phyloP scores from a whole-genome alignment of 2,888 invertebrate species.

The Patella caerulea region DNA sequence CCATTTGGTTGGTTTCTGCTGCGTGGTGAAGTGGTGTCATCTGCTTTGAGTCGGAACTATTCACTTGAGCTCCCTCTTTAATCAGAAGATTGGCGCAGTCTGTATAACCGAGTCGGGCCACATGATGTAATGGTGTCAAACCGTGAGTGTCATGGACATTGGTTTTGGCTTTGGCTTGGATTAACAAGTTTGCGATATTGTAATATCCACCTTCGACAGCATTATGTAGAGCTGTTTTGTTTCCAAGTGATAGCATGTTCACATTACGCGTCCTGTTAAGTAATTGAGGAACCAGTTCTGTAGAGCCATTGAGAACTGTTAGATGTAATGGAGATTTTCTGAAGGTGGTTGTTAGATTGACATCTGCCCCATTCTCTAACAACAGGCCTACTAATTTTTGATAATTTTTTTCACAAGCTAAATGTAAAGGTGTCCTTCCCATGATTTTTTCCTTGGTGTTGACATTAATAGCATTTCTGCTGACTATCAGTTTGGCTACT shows the following conservation, averaged over 20 bases:
- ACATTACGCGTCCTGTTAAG: slow-evolving; percentile 51
- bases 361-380: slow-evolving; percentile 58
- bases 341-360: slow-evolving; percentile 58
- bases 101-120: slow-evolving; percentile 41
- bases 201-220: slow-evolving; percentile 49
- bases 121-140: slow-evolving; percentile 55
- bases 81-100: slow-evolving; percentile 48
- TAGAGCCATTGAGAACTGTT: slow-evolving; percentile 44
- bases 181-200: slow-evolving; percentile 44
- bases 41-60: slow-evolving; percentile 51
- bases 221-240: slow-evolving; percentile 56
- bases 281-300: slow-evolving; percentile 48
- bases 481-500: slow-evolving; percentile 51
- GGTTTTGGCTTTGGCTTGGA: slow-evolving; percentile 52
- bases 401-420: slow-evolving; percentile 54
- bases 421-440: slow-evolving; percentile 59
- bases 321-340: slow-evolving; percentile 60
- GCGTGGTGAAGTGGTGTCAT: slow-evolving; percentile 58
- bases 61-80: slow-evolving; percentile 49
- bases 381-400: slow-evolving; percentile 49
- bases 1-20: slow-evolving; percentile 38
- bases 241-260: slow-evolving; percentile 53
- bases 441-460: slow-evolving; percentile 57
- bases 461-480: slow-evolving; percentile 52
- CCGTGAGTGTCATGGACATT: slow-evolving; percentile 59